phyloP scores from a whole-genome alignment of 2,797 vertebrate species.

The Gallirallus australis region DNA sequence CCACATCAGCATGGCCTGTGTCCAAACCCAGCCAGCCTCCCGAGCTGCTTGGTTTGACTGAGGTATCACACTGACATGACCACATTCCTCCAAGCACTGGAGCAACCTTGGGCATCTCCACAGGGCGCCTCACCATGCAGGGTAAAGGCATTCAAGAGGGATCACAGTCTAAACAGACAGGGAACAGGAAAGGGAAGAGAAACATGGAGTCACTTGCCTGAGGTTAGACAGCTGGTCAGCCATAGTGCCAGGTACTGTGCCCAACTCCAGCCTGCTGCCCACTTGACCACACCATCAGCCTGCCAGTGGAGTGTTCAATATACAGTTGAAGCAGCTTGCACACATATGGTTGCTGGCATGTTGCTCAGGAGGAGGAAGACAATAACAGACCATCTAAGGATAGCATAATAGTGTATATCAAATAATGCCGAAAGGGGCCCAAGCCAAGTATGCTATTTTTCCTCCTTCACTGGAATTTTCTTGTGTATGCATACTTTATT shows the following conservation, averaged over 20 bases:
- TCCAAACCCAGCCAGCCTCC: neutral
- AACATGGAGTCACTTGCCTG: neutral
- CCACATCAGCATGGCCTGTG: neutral
- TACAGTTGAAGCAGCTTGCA: neutral
- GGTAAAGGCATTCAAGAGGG: neutral
- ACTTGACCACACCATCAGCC: neutral
- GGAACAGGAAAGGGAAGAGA: neutral
- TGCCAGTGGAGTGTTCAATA: neutral
- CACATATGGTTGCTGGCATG: neutral
- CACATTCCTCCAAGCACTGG: neutral
- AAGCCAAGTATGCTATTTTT: neutral
- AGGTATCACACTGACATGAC: neutral
- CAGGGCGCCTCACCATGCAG: rapidly evolving
- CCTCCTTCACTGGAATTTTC: neutral
- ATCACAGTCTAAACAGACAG: neutral
- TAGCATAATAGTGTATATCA: slow-evolving; percentile 12
- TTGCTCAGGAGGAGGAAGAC: neutral
- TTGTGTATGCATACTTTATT: neutral
- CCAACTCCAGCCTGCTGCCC: neutral
- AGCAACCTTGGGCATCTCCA: neutral
- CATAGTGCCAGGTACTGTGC: neutral
- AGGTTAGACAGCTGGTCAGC: neutral
- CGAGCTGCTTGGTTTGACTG: neutral
- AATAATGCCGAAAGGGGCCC: neutral
- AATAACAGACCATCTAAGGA: slow-evolving; percentile 48